Evolutionary conservation across 2,888 invertebrate species (phyloP).

Genomic region (Leptopilina syphax): DNA sequence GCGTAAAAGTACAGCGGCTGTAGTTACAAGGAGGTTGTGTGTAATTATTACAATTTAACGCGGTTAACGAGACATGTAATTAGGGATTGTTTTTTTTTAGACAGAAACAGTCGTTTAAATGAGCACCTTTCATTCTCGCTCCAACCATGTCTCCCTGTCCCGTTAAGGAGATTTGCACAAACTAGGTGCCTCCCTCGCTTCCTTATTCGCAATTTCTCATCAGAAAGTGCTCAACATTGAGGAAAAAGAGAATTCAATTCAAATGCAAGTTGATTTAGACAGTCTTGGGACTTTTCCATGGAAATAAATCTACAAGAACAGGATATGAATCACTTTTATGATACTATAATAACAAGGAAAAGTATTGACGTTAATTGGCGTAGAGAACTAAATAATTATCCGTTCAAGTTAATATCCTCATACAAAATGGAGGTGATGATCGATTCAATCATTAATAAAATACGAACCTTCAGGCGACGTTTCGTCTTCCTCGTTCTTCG

Average conservation of each 20-base stretch:
- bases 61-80: conserved; percentile 56
- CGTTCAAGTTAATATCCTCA: conserved; percentile 26
- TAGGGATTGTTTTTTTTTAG: conserved; percentile 52
- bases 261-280: neutral
- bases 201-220: conserved; percentile 20
- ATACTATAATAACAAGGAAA: conserved; percentile 22
- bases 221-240: conserved; percentile 10
- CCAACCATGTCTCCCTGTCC: conserved; percentile 44
- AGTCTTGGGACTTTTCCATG: neutral
- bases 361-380: conserved; percentile 27
- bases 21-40: conserved; percentile 45
- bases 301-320: neutral
- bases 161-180: conserved; percentile 46
- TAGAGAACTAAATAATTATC: conserved; percentile 34
- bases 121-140: conserved; percentile 53
- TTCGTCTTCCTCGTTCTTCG: conserved; percentile 39
- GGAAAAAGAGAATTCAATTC: neutral
- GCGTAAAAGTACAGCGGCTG: conserved; percentile 37
- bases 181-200: conserved; percentile 31
- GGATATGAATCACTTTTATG: conserved; percentile 29
- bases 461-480: conserved; percentile 33
- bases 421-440: conserved; percentile 30
- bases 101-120: conserved; percentile 52
- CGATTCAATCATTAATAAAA: conserved; percentile 31
- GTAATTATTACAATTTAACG: conserved; percentile 51